Conservation (phyloP, 2,797 vertebrate genomes). For the Neoniphon sammara region DNA sequence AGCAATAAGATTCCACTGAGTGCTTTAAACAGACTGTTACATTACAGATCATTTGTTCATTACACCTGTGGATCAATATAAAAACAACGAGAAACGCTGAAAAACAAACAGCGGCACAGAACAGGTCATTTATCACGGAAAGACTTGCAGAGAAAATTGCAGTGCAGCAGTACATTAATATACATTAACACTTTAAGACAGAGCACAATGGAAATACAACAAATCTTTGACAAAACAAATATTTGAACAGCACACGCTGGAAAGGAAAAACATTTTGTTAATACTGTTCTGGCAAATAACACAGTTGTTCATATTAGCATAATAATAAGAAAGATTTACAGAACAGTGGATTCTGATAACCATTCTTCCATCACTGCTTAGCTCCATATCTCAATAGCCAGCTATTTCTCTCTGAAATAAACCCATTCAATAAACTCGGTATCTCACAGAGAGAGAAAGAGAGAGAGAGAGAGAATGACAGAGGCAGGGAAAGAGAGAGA, state of each 20-base stretch:
- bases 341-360: background rate
- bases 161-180: background rate
- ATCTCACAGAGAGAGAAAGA: background rate
- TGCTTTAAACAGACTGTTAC: background rate
- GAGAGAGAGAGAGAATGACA: too few species aligned
- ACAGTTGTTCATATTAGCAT: slow-evolving; percentile 9
- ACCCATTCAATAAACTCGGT: background rate
- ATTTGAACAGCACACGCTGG: too few species aligned
- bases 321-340: background rate
- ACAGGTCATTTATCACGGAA: background rate
- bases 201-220: too few species aligned
- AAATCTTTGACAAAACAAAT: too few species aligned
- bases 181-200: background rate
- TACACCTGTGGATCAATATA: background rate
- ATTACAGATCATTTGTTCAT: background rate
- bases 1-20: too few species aligned
- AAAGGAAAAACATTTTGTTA: background rate
- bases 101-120: background rate
- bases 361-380: background rate
- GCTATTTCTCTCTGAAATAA: slow-evolving; percentile 4
- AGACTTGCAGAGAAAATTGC: background rate
- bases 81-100: background rate
- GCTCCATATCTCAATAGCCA: slow-evolving; percentile 3
- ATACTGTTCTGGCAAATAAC: background rate
- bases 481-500: background rate